Conservation (phyloP, 2,888 invertebrate genomes). For the Nemotelus pantherinus region DNA sequence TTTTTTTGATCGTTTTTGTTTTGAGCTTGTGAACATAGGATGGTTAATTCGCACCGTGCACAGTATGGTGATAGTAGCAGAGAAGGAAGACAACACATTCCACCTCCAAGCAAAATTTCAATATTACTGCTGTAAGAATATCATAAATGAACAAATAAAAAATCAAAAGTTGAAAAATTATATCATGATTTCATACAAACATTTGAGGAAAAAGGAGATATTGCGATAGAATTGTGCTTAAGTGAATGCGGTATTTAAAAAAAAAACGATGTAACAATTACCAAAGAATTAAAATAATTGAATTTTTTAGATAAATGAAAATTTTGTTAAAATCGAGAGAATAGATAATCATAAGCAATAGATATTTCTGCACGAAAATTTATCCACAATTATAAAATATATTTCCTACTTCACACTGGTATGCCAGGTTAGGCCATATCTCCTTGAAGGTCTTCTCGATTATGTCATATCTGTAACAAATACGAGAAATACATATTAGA, state of each 20-base stretch:
- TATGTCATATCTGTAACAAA: slow-evolving; percentile 60
- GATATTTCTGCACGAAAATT: slow-evolving; percentile 20
- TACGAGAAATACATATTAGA: slow-evolving; percentile 39
- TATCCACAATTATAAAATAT: slow-evolving; percentile 52
- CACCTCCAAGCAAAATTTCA: too few species aligned
- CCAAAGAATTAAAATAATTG: background rate
- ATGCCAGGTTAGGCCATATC: slow-evolving; percentile 59
- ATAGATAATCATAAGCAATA: slow-evolving; percentile 14
- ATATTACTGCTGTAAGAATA: too few species aligned
- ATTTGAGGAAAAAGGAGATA: too few species aligned
- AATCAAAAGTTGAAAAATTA: background rate
- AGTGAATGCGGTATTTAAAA: too few species aligned
- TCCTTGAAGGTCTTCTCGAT: slow-evolving; percentile 63
- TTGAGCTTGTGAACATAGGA: too few species aligned
- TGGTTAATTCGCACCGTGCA: too few species aligned
- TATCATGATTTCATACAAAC: background rate
- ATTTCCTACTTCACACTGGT: slow-evolving; percentile 64
- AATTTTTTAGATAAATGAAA: background rate
- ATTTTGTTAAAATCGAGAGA: background rate
- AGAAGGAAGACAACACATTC: too few species aligned
- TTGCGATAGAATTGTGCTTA: background rate
- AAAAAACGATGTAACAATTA: background rate
- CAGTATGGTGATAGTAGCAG: too few species aligned
- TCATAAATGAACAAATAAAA: background rate
- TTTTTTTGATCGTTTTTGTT: too few species aligned